Evolutionary conservation across 2,888 invertebrate genomes (phyloP).

Genomic region (Macroteleia sp.): DNA sequence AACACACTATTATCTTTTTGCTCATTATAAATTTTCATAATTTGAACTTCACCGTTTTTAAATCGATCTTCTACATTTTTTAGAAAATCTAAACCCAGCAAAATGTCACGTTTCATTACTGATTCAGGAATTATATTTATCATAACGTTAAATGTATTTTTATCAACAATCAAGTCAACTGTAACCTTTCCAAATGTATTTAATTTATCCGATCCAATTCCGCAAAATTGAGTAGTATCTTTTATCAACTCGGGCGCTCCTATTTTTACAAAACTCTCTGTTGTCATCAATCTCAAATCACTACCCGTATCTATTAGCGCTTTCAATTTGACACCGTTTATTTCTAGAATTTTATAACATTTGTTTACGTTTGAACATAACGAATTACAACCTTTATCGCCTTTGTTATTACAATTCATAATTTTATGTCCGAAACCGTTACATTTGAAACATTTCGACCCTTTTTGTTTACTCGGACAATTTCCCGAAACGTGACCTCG

Average conservation of each 20-base stretch:
- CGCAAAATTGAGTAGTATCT: neutral
- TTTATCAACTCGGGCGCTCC: neutral
- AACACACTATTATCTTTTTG: neutral
- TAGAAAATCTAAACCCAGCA: neutral
- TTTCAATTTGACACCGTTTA: neutral
- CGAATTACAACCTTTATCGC: neutral
- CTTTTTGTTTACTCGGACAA: neutral
- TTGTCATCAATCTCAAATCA: constrained; percentile 10
- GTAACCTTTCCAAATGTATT: neutral
- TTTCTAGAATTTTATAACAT: constrained; percentile 1
- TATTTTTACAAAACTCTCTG: constrained; percentile 8
- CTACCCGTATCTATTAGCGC: constrained; percentile 14
- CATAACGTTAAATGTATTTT: neutral
- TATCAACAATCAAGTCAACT: neutral
- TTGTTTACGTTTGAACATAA: neutral
- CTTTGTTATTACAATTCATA: neutral
- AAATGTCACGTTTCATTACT: neutral
- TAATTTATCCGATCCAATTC: constrained; percentile 3
- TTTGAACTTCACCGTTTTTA: neutral
- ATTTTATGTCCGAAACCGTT: neutral
- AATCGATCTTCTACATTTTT: constrained; percentile 15
- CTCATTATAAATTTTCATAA: neutral
- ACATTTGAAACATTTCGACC: constrained; percentile 14
- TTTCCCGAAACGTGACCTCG: neutral
- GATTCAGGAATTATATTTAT: neutral